phyloP scores from a whole-genome alignment of 2,797 vertebrate species.

The Macropus fuliginosus region DNA sequence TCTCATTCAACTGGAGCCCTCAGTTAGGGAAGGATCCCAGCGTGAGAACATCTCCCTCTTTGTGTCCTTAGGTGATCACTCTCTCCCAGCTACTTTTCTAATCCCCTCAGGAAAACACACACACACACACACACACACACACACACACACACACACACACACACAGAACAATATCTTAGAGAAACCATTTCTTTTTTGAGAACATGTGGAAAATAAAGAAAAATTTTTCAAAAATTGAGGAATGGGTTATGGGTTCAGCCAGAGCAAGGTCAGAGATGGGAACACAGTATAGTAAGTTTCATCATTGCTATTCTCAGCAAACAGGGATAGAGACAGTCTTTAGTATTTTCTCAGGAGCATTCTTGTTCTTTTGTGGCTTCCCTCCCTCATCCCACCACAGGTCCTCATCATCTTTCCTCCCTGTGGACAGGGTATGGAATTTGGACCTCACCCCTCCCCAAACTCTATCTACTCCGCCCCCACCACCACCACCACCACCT shows the following conservation, averaged over 20 bases:
- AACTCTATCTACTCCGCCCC: too few relatives aligned
- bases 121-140: neutral
- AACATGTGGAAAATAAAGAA: neutral
- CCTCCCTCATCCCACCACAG: neutral
- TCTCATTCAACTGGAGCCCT: neutral
- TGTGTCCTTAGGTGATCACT: neutral
- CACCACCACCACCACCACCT: too few relatives aligned
- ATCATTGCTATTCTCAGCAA: neutral
- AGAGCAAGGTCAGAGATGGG: neutral
- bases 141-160: neutral
- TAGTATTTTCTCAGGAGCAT: neutral
- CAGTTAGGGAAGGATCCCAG: neutral
- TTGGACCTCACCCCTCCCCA: too few relatives aligned
- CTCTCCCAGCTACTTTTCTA: neutral
- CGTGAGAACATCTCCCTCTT: neutral
- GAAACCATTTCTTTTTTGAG: neutral
- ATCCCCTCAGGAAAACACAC: neutral
- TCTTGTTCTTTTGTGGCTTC: neutral
- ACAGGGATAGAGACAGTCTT: neutral
- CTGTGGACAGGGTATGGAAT: neutral
- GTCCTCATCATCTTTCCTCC: neutral
- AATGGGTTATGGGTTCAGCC: neutral
- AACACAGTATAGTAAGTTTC: neutral
- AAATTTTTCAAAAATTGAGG: neutral
- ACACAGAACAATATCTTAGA: neutral